These are phyloP conservation scores for Rhagonycha fulva DNA, from an alignment of 2,888 invertebrate genomes.

Conservation along the genomic window DNA sequence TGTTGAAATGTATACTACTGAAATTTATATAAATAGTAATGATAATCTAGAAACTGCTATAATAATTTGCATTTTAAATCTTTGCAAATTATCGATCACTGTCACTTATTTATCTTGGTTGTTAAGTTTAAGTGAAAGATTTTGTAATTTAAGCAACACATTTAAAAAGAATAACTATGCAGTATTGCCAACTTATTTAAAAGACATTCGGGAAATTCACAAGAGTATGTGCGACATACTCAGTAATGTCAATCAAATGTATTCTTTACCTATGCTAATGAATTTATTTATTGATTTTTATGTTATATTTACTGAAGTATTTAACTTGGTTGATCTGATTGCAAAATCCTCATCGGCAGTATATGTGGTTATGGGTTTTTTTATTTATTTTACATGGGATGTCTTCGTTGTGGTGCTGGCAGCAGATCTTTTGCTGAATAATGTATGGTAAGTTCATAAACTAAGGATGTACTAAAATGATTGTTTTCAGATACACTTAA, in stretches of 20 bases:
- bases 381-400: neutral
- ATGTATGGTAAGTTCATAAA: neutral
- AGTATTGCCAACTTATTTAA: neutral
- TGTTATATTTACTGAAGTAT: neutral
- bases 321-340: neutral
- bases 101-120: neutral
- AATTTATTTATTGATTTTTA: neutral
- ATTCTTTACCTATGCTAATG: neutral
- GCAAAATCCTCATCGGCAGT: neutral
- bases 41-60: neutral
- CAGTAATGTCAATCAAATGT: neutral
- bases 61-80: neutral
- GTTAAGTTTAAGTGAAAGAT: neutral
- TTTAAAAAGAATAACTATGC: neutral
- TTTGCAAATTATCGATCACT: neutral
- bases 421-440: neutral
- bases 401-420: neutral
- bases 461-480: neutral
- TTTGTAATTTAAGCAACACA: neutral
- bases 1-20: neutral
- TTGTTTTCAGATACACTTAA: no score
- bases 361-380: neutral
- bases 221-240: neutral
- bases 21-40: neutral
- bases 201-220: neutral